Base-by-base conservation (phyloP, 1,140 invertebrate genomes). In the Drosophila lowei region DNA sequence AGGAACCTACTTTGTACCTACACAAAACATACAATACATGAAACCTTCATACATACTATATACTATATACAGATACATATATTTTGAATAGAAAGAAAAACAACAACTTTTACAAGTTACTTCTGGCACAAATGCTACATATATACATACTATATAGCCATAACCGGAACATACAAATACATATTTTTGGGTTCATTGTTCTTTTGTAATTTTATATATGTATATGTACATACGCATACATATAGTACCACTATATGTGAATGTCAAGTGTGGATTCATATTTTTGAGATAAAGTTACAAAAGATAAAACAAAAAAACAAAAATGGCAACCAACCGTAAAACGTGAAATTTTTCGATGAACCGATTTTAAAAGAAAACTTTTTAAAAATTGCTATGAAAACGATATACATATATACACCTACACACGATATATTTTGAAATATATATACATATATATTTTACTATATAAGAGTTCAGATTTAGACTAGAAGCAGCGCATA, bases 191-290 rank as follows among this genome's bases (percentile, higher is more conserved):
- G 63, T 64, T 84, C 59, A 62, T 61, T 77, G 64, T 80, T 80
- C 57, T 74, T 75, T 86, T 85, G 81, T 85, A 85, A 74, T 88
- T 86, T 88, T 86, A 78, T 86, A 81, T 77, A 42, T 61, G 53
- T 15, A 57, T 48, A 48, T 38, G 11, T 71, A 76, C 44, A 60
- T 78, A 70, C 21, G 30, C 34, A 49, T 65, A 49, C 16, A 18
- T 18, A 25, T 25, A 6, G 23, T 6, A 25, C 23, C 5, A 25
- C 48, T 61, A 74, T 77, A 68, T 34, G 53, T 59, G 50, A 71
- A 71, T 71, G 70, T 83, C 62, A 83, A 72, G 79, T 84, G 71
- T 63, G 30, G 43, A 77, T 74, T 77, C 63, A 77, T 86, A 85
- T 85, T 85, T 85, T 85, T 85, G 81, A 86, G 83, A 75, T 73